Base-by-base conservation (phyloP, 2,888 invertebrate genomes). In the Anticlea derivata region DNA sequence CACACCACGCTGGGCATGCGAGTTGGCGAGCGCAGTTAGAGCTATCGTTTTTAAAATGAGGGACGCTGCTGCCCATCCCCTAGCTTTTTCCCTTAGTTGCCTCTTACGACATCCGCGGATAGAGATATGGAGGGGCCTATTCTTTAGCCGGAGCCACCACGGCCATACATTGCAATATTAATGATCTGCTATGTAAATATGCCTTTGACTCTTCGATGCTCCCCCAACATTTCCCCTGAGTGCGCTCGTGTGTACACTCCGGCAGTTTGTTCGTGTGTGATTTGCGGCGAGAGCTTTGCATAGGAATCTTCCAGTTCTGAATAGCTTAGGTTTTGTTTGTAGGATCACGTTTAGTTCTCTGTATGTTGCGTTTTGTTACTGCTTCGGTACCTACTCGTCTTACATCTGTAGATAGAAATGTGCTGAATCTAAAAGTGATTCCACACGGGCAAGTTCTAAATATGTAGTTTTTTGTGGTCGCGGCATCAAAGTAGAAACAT, bases 281-380 rank as follows among this genome's bases (percentile, higher is more conserved):
- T 55, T 57, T 57, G 60, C 22, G 50, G 50, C 8, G 7, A 46
- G 50, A 41, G 50, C 47, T 57, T 57, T 54, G 49, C 54, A 57
- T 60, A 57, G 53, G 41, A 54, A 57, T 52, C 45, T 50, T 35
- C 49, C 30, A 27, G 45, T 52, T 52, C 29, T 38, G 37, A 41
- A 45, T 30, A 29, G 48, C 38, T 40, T 30, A 6, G 38, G 45
- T 44, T 53, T 47, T 52, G 52, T 58, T 53, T 46, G 50, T 23
- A n/a, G 49, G 49, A 47, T 54, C 50, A 50, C 47, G 37, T 38
- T 34, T 37, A 43, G 40, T 51, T 33, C 48, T 44, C 37, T 51
- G 38, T 37, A 30, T 20, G 31, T 24, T 53, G 35, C 30, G 17
- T 49, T 49, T 40, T 23, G 27, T 24, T 40, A 5, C 11, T 38